Percentiles rank a stretch among this genome's conserved stretches.
These are phyloP conservation scores for Perizoma flavofasciatum DNA, from an alignment of 2,888 invertebrate genomes.

Conservation along the genomic window DNA sequence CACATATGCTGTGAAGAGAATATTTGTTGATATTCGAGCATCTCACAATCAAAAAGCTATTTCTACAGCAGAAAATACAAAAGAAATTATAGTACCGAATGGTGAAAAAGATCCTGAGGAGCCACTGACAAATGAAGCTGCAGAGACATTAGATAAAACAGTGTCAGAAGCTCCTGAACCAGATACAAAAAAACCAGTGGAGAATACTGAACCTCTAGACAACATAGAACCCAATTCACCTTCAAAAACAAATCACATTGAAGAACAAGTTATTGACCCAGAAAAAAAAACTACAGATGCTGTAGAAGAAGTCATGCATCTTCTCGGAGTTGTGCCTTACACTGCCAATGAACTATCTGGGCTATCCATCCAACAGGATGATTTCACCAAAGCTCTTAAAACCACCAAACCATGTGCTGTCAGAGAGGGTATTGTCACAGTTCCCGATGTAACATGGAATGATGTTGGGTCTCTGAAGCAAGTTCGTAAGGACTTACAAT, in stretches of 20 bases:
- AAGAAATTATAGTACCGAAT: constrained; percentile 60
- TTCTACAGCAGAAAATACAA: constrained; percentile 32
- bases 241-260: constrained; percentile 45
- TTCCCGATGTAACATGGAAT: constrained; percentile 98
- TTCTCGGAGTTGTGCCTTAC: constrained; percentile 87
- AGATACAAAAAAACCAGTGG: constrained; percentile 44
- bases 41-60: constrained; percentile 41
- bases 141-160: constrained; percentile 46
- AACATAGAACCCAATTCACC: constrained; percentile 35
- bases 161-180: constrained; percentile 40
- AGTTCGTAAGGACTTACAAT: constrained; percentile 94
- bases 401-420: constrained; percentile 96
- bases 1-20: constrained; percentile 91
- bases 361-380: constrained; percentile 88
- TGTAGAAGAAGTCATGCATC: constrained; percentile 83
- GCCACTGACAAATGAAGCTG: constrained; percentile 34
- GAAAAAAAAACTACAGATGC: constrained; percentile 49
- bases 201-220: constrained; percentile 22
- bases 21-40: constrained; percentile 66
- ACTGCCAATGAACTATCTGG: constrained; percentile 85
- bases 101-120: constrained; percentile 56
- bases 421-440: constrained; percentile 98
- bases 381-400: constrained; percentile 91
- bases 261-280: constrained; percentile 34
- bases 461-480: constrained; percentile 96